Conservation (phyloP, 1,140 invertebrate genomes). For the Drosophila tsacasi region DNA sequence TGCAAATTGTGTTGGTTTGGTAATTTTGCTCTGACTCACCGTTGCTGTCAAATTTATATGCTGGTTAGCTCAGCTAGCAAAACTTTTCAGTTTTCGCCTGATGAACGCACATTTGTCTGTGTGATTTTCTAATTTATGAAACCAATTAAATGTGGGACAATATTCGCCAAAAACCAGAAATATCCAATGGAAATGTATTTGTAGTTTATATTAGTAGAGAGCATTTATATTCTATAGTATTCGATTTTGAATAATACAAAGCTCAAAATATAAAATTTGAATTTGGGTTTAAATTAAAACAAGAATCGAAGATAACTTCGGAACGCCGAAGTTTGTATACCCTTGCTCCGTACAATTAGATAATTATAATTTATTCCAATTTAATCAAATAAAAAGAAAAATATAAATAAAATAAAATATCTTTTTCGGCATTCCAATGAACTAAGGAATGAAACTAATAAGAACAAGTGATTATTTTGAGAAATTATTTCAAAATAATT, state of each 20-base stretch:
- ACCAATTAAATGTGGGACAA: constrained; percentile 58
- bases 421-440: no score
- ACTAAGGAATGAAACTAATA: no score
- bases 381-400: no score
- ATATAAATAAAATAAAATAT: no score
- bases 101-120: constrained; percentile 47
- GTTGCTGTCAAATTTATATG: constrained; percentile 77
- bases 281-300: background rate
- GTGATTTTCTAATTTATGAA: constrained; percentile 74
- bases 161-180: constrained; percentile 12
- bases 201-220: background rate
- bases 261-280: no score
- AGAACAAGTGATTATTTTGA: no score
- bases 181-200: background rate
- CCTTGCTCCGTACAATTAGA: no score
- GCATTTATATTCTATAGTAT: no score
- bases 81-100: constrained; percentile 58
- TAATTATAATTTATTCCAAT: no score
- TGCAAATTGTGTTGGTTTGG: constrained; percentile 76
- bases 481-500: background rate
- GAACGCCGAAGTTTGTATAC: no score
- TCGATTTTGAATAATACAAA: no score
- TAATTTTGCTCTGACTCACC: constrained; percentile 65
- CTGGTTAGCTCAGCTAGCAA: constrained; percentile 65
- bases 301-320: no score